Base-by-base conservation (phyloP, 2,797 vertebrate species). In the Fringilla coelebs region DNA sequence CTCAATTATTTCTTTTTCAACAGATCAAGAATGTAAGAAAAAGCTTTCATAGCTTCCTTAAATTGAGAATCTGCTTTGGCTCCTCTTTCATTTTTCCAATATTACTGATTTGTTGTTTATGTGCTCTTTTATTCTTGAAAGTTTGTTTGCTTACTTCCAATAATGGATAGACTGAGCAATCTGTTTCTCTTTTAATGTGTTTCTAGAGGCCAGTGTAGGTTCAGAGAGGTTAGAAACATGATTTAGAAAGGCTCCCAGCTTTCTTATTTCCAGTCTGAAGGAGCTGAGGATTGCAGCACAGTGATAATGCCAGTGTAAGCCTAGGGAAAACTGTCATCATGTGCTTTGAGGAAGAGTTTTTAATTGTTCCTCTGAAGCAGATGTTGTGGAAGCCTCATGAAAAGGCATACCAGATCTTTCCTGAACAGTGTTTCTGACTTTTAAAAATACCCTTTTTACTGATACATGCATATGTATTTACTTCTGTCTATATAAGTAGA, bases 1-100 rank as follows among this genome's bases (percentile, higher is more conserved):
- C 67, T 90, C 51, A 13, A 34, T 78, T 75, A 62, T 62, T 92
- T 84, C 46, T 89, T 5, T 92, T 95, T 85, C n/a, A 75, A 26
- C 49, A 89, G 70, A 52, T 82, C 16, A 61, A 71, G 52, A 91
- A 49, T 40, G 26, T 63, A 92, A 85, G 84, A 46, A 91, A 54
- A 80, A 84, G 9, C 38, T 88, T 88, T 51, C 34, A 18, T 85
- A 73, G 45, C 74, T 88, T 90, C 66, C 88, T 92, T 94, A 92
- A 86, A 70, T 13, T 52, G 48, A 92, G 80, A 88, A 55, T 81
- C 55, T 96, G 45, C 68, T 92, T 95, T 91, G 91, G 52, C 83
- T 94, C 55, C 49, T 74, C 45, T 88, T 80, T 58, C 67, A 17
- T 85, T 96, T 94, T 94, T 94, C 76, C 74, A 54, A 0, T 91